These are phyloP conservation scores for Polypterus bichir DNA, from an alignment of 2,113 vertebrate species.

Conservation along the genomic window DNA sequence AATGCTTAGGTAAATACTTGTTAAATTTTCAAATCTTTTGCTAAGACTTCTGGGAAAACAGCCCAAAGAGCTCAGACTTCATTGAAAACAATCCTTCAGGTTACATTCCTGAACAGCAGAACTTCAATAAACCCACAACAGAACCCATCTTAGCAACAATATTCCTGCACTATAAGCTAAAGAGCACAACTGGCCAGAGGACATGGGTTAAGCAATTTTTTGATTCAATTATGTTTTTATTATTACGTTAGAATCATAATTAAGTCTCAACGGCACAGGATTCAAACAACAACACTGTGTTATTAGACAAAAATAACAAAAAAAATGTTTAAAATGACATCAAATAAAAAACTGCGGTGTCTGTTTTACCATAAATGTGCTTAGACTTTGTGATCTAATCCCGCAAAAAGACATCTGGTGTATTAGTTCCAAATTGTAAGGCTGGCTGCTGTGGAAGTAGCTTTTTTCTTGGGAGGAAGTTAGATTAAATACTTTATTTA, in stretches of 20 bases:
- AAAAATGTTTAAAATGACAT: slow-evolving; percentile 16
- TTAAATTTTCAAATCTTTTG: no score
- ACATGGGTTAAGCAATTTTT: no score
- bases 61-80: no score
- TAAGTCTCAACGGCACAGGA: background rate
- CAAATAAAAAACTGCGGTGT: slow-evolving; percentile 29
- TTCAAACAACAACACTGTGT: background rate
- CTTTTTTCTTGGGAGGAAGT: slow-evolving; percentile 19
- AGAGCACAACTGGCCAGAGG: no score
- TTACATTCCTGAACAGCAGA: no score
- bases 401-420: slow-evolving; percentile 48
- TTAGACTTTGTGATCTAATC: slow-evolving; percentile 26
- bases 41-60: no score
- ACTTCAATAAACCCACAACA: no score
- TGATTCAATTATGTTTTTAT: no score
- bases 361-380: slow-evolving; percentile 27
- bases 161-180: no score
- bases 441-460: slow-evolving; percentile 39
- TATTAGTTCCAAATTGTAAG: slow-evolving; percentile 34
- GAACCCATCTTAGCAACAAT: no score
- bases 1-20: no score
- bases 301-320: slow-evolving; percentile 10
- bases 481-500: slow-evolving; percentile 49
- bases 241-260: background rate
- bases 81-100: no score